A percentile compares a stretch with the other conserved stretches of the same genome.
phyloP scores from a whole-genome alignment of 1,140 invertebrate genomes.

The Drosophila serrata region DNA sequence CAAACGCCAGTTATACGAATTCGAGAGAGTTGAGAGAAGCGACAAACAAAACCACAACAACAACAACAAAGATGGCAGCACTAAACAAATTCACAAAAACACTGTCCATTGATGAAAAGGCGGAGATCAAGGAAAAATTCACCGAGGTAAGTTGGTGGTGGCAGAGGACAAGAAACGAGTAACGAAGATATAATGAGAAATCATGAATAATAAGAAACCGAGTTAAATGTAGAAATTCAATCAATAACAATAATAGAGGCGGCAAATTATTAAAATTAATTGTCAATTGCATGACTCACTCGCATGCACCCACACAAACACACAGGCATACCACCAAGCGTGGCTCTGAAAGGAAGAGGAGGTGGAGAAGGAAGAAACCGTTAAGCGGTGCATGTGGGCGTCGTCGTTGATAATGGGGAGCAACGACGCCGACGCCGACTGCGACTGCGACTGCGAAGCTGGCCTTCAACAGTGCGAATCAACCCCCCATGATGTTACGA shows the following conservation, averaged over 20 bases:
- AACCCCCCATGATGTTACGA: conserved; percentile 72
- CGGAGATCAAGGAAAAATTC: conserved; percentile 85
- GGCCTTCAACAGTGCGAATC: conserved; percentile 73
- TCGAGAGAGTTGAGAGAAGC: conserved; percentile 53
- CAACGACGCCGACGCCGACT: conserved; percentile 39
- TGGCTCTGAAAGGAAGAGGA: conserved; percentile 23
- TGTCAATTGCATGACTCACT: conserved; percentile 71
- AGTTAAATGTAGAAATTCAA: conserved; percentile 13
- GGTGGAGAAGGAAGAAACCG: conserved; percentile 31
- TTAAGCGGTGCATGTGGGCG: conserved; percentile 80
- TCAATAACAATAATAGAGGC: conserved; percentile 26
- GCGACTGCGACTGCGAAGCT: conserved; percentile 53
- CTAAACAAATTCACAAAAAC: conserved; percentile 84
- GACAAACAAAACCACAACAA: conserved; percentile 31
- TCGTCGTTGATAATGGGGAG: conserved; percentile 37
- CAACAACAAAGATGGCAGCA: conserved; percentile 72
- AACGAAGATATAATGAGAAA: conserved; percentile 2
- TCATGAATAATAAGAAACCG: conserved; percentile 7
- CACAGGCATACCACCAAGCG: conserved; percentile 7
- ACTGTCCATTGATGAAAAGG: conserved; percentile 82
- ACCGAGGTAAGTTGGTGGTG: conserved; percentile 74
- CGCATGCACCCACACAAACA: conserved; percentile 24
- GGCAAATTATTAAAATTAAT: conserved; percentile 52
- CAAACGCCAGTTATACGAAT: conserved; percentile 52
- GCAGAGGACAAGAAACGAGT: conserved; percentile 25